phyloP scores from a whole-genome alignment of 2,113 vertebrate species.

The Trichomycterus rosablanca region DNA sequence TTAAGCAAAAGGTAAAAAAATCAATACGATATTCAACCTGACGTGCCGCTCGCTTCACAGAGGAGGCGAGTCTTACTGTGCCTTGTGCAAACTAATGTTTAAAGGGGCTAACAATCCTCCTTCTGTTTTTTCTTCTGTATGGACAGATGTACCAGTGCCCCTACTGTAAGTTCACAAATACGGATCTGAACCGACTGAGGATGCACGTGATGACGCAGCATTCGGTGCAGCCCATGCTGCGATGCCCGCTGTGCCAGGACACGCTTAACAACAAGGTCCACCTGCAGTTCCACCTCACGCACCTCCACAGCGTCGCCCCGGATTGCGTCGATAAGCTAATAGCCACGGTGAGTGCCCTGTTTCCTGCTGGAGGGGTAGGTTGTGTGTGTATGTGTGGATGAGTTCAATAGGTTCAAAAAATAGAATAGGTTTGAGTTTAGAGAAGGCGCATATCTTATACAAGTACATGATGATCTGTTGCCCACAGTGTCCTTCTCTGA shows the following conservation, averaged over 20 bases:
- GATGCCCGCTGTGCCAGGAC: constrained; percentile 97
- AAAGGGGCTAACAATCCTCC: constrained; percentile 32
- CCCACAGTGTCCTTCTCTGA: background rate
- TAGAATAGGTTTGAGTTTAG: too few species aligned
- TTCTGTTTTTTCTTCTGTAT: constrained; percentile 20
- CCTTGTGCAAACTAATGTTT: too few species aligned
- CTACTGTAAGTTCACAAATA: constrained; percentile 96
- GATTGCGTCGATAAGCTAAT: constrained; percentile 98
- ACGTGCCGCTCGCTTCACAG: too few species aligned
- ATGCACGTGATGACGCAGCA: constrained; percentile 98
- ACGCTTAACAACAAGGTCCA: constrained; percentile 99
- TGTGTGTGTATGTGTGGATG: too few species aligned
- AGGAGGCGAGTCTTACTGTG: too few species aligned
- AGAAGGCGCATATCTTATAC: too few species aligned
- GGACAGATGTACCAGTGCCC: constrained; percentile 94
- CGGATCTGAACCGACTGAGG: constrained; percentile 89
- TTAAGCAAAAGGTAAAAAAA: constrained; percentile 71
- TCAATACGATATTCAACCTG: constrained; percentile 62
- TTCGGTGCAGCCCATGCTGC: constrained; percentile 94
- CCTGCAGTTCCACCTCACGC: constrained; percentile 97
- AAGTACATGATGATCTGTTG: too few species aligned
- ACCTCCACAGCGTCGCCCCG: constrained; percentile 95
- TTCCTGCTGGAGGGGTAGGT: too few species aligned
- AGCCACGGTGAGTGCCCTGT: constrained; percentile 63
- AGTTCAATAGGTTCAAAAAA: too few species aligned